Evolutionary conservation across 2,797 vertebrate species (phyloP), one percentile per base, ranked within the genome.

Genomic region (Caiman crocodilus): DNA sequence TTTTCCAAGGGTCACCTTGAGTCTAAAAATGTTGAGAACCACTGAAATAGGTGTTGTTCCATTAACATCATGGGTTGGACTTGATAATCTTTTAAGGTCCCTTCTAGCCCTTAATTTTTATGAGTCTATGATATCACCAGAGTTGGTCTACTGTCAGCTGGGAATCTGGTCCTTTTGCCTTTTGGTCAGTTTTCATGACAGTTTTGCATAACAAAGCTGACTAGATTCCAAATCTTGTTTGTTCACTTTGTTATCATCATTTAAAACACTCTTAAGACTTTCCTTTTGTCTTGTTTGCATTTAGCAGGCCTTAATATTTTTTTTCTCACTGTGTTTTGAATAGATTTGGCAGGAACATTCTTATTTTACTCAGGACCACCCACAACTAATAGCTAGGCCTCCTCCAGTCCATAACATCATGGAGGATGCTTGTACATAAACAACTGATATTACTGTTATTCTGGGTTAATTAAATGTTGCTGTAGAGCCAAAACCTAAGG

Each of bases 401-500:
- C 67, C 82, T 89, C 78, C 73, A 87, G 90, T 79, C 61, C 71
- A 84, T 71, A 87, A 61, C 42, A n/a, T 78, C 58, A 75, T 76
- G 67, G 28, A 91, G 32, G 67, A 67, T 91, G 78, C 74, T 88
- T 86, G 35, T 17, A 56, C 0, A 1, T 90, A 76, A 94, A 92
- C 64, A 79, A 16, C 85, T 90, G 71, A 90, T 35, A 50, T 87
- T 91, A 82, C 26, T 89, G 74, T 85, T 93, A 86, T 21, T 94
- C 78, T 42, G n/a, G 77, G 4, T 81, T 86, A 79, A 8, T 82
- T 89, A 82, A 4, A 25, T 82, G 90, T 87, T 90, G 79, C 80
- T 81, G 9, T 77, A 91, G 87, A 87, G 71, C 55, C 87, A 93
- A 84, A 91, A 91, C 25, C 76, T 85, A 88, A 71, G 82, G 81